Evolutionary conservation across 2,113 vertebrate genomes (phyloP), one percentile per base, ranked within the genome.

Genomic region (Porphyrio hochstetteri): DNA sequence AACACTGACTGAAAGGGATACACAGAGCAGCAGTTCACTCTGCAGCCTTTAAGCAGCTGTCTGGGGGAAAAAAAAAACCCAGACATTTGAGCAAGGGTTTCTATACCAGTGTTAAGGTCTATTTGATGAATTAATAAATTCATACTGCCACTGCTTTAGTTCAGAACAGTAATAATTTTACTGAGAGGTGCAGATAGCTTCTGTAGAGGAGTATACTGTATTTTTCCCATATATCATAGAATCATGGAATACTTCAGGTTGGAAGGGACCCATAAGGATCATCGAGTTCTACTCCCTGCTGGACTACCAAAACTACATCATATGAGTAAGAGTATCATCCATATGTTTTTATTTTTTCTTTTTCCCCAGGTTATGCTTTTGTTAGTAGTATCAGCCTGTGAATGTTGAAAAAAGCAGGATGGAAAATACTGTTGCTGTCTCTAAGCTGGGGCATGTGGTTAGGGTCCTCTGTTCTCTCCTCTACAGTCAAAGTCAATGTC

Each of bases 1-100:
- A 97, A 74, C 64, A 80, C 48, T 48, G 55, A 33, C 71, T 70
- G 88, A 83, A 76, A 96, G 89, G 59, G 72, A 81, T 71, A 36
- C 63, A 31, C n/a, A 31, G 68, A 76, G 56, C 44, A 36, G 33
- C 16, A 71, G 56, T 42, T 75, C 27, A 11, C 44, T 75, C 25
- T 79, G 63, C 59, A 61, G 59, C 53, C 64, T 84, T 72, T 33
- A 70, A 82, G 42, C 40, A 60, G 29, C 77, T n/a, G 16, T 5
- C 12, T 40, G 52, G n/a, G n/a, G n/a, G n/a, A n/a, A n/a, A n/a
- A n/a, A n/a, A n/a, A n/a, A n/a, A n/a, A n/a, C n/a, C n/a, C n/a
- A n/a, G n/a, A n/a, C 35, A 27, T 88, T 68, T 72, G 57, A 84
- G 13, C 29, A 48, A 80, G 44, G 42, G 29, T 16, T 27, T 9